These are phyloP conservation scores for Smutsia gigantea DNA, from an alignment of 2,797 vertebrate genomes.

Conservation along the genomic window DNA sequence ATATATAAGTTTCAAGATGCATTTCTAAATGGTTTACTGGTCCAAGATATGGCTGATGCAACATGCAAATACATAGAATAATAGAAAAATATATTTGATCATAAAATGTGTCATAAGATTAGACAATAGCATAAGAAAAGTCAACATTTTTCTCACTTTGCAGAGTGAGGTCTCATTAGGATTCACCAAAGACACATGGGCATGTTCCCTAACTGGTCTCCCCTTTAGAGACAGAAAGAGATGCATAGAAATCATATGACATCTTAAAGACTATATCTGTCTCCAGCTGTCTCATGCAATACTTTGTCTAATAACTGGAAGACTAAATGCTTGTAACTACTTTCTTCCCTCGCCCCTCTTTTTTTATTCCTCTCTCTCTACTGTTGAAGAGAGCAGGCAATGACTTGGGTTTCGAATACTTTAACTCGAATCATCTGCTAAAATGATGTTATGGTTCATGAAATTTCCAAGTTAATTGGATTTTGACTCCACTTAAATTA, in stretches of 20 bases:
- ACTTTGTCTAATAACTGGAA: neutral
- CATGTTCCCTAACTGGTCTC: too few relatives aligned
- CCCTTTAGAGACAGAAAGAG: neutral
- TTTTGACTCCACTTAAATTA: constrained; percentile 60
- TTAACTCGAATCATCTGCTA: constrained; percentile 39
- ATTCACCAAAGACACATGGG: neutral
- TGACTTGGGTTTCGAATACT: neutral
- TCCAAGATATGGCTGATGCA: neutral
- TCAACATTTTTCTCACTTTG: neutral
- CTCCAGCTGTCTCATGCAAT: neutral
- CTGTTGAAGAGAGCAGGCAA: neutral
- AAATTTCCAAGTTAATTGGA: constrained; percentile 48
- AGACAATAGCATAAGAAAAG: neutral
- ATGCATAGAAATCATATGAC: neutral
- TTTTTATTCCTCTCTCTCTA: neutral
- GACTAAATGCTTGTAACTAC: neutral
- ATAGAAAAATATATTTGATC: neutral
- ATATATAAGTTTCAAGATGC: neutral
- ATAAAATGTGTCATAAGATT: neutral
- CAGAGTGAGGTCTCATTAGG: neutral
- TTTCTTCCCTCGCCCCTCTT: neutral
- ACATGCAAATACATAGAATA: constrained; percentile 3
- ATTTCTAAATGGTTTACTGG: neutral
- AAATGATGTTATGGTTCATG: constrained; percentile 38
- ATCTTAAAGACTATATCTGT: neutral